These are phyloP conservation scores for Pantherophis guttatus DNA, from an alignment of 2,113 vertebrate species.

Conservation along the genomic window DNA sequence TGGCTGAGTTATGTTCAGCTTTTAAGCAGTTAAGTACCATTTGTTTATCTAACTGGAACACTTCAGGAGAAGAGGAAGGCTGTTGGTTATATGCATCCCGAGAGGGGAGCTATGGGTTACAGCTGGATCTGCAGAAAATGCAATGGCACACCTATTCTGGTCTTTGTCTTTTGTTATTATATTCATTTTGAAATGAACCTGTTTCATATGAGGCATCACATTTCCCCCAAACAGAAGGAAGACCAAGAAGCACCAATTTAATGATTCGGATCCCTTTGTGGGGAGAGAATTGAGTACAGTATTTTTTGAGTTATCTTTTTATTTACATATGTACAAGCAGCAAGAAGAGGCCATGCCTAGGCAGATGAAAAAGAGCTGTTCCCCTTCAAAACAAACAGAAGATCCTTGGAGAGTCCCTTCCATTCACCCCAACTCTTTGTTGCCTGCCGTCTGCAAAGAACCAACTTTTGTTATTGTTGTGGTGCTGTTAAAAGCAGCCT, in stretches of 20 bases:
- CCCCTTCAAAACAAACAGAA: not conserved
- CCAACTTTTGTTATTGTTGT: not conserved
- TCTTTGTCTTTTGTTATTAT: not conserved
- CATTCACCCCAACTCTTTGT: not conserved
- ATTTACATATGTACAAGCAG: not conserved
- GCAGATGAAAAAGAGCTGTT: not conserved
- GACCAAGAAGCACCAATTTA: not conserved
- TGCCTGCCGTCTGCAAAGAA: not conserved
- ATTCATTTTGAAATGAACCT: not conserved
- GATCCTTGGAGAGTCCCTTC: not conserved
- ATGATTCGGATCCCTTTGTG: not conserved
- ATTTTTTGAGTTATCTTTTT: not conserved
- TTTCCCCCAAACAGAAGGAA: not conserved
- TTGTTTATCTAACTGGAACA: constrained; percentile 33
- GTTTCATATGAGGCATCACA: not conserved
- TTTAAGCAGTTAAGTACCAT: constrained; percentile 31
- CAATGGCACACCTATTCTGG: not conserved
- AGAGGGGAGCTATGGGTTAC: constrained; percentile 10
- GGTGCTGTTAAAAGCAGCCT: not conserved
- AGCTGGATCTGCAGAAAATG: not conserved
- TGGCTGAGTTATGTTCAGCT: not conserved
- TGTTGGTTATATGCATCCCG: accelerated
- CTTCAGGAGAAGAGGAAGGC: constrained; percentile 30
- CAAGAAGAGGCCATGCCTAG: not conserved
- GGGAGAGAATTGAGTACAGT: not conserved